Evolutionary conservation across 2,113 vertebrate genomes (phyloP), one percentile per base, ranked within the genome.

Genomic region (Takifugu bimaculatus): DNA sequence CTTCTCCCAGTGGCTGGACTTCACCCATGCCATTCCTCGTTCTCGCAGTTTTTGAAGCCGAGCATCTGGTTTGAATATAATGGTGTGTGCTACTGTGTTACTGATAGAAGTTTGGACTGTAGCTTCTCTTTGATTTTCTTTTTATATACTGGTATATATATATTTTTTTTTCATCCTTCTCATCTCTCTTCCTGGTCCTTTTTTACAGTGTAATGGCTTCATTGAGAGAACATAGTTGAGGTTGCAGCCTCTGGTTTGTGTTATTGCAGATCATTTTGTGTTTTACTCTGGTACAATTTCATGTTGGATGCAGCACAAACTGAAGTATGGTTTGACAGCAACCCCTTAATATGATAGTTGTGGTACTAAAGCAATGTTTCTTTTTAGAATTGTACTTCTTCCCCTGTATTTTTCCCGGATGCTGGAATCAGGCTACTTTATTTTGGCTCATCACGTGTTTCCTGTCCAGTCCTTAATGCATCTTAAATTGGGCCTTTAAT

Each of bases 61-160:
- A 26, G 77, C 83, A 88, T 93, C 94, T 95, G 92, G 87, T 94
- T 94, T 91, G 90, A 90, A 93, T 94, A 87, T 77, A 77, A 81
- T 67, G 77, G 85, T 82, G 74, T 91, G 85, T 81, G 89, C 89
- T 86, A 83, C 88, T 88, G 82, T 89, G 90, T 90, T 77, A 54
- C 83, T 79, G 87, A 89, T 88, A 86, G 80, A 83, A 86, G 72
- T 77, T 87, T 72, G 79, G 60, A 76, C 81, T 88, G 65, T 56
- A 72, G 75, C 71, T 74, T 77, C 61, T 56, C 76, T 87, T 91
- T 85, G 78, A 79, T 81, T 80, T 73, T 57, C 49, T 57, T 65
- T 26, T 76, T 32, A 28, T 27, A 25, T 26, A 27, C 48, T 14
- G 29, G 20, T 20, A 20, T 20, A 20, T 20, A 20, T 45, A 12